Conservation (phyloP, 2,888 invertebrate genomes). For the Nasonia oneida region DNA sequence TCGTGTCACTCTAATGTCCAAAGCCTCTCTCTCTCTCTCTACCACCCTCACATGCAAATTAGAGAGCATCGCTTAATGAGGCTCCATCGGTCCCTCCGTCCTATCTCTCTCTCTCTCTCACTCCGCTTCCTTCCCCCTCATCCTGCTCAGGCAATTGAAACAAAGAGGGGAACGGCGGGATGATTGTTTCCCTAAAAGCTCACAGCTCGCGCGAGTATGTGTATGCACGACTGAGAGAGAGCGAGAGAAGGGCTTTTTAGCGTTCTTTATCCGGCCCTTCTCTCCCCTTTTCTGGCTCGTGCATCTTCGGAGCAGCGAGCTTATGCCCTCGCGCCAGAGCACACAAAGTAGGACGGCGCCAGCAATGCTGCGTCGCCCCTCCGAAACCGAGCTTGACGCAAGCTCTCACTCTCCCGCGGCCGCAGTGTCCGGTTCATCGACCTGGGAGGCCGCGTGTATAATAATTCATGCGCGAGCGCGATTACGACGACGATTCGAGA, state of each 20-base stretch:
- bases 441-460: constrained; percentile 21
- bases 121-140: neutral
- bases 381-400: constrained; percentile 43
- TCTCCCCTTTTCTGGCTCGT: neutral
- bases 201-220: neutral
- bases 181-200: constrained; percentile 37
- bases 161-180: neutral
- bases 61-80: constrained; percentile 40
- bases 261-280: neutral
- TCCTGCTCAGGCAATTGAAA: constrained; percentile 21
- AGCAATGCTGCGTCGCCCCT: neutral
- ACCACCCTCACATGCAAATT: constrained; percentile 36
- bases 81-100: neutral
- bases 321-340: neutral
- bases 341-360: constrained; percentile 61
- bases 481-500: constrained; percentile 50
- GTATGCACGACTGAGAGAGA: neutral
- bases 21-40: constrained; percentile 17
- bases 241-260: neutral
- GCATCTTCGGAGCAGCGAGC: constrained; percentile 35
- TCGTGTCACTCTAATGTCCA: constrained; percentile 25
- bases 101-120: neutral
- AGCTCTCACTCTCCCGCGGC: neutral
- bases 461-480: constrained; percentile 46
- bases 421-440: constrained; percentile 47